Base-by-base conservation (phyloP, 2,888 invertebrate genomes). In the Chymomyza fuscimana region DNA sequence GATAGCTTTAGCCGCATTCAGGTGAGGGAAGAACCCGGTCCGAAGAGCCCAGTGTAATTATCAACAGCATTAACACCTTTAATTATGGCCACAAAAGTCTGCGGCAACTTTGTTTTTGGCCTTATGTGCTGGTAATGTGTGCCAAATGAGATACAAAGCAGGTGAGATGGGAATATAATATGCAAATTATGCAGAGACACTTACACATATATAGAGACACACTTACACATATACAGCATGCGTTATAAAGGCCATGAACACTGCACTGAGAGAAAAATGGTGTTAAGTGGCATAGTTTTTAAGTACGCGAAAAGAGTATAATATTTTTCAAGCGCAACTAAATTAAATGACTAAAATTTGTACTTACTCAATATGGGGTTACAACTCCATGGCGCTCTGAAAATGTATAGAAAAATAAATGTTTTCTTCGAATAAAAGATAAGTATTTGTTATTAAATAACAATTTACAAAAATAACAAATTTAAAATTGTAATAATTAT, bases 31-130 rank as follows among this genome's bases (percentile, higher is more conserved):
- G 12, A 15, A 46, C 40, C 70, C 64, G 69, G 75, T 56, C 36
- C 69, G 59, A 52, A 36, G 22, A 32, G 40, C 60, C 61, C 12
- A 61, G 50, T 82, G 86, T 84, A 87, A 86, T 86, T 86, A 86
- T 87, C 86, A 74, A 62, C 76, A 80, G 86, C 84, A 86, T 86
- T 87, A 87, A 86, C 86, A 86, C 86, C 82, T 87, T 87, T 82
- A 87, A 86, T 86, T 87, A 86, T 73, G 68, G 65, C 73, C 75
- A 72, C 73, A 77, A 72, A 22, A 72, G 73, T 76, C 66, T 67
- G 19, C 61, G 56, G 52, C 66, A 46, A 46, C 40, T 46, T 46
- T 59, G 36, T 59, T 59, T n/a, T 29, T 59, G n/a, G 63, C 62
- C 73, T 73, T 70, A 71, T 71, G 69, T 56, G 10, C 16, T 46